Evolutionary conservation across 2,797 vertebrate genomes (phyloP), one percentile per base, ranked within the genome.

Genomic region (Petrocephalus schoutedeni): DNA sequence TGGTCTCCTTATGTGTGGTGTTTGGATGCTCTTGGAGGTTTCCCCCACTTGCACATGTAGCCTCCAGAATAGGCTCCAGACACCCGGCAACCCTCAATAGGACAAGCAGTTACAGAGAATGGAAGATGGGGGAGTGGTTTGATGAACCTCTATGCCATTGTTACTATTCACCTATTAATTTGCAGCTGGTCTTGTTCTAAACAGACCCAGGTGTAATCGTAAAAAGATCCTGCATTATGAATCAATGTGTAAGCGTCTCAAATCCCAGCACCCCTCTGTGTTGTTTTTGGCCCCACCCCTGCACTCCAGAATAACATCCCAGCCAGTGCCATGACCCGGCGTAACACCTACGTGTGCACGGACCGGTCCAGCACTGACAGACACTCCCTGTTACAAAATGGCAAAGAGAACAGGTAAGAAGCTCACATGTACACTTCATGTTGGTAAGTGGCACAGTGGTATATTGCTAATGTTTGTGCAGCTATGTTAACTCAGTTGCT

Each of bases 301-400:
- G 88, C 88, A 61, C 88, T 56, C 3, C 91, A 98, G 97, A 98
- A 97, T 90, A 97, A 96, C 93, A 96, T 98, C 89, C 97, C 97
- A 2, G 96, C 97, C 57, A 98, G 97, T 89, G 94, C 96, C 88
- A 98, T 98, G 97, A 97, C 96, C 21, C 96, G 97, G 89, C 94
- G 97, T 87, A 98, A 98, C 89, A 98, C 97, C 0, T 98, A 98
- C 0, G 97, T 98, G 58, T 98, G 97, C 93, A 97, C 97, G 0
- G 97, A 98, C 89, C 96, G 97, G 86, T 93, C 97, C 0, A 97
- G 96, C 23, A 89, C 96, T 0, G 97, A 98, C 89, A 95, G 97
- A 86, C 97, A 97, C 2, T 96, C 97, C 3, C 94, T 98, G 45
- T 94, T 98, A 92, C 96, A 97, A 91, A 98, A 98, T 0, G 97